Conservation (phyloP, 2,888 invertebrate species). For the Monoplex corrugatus region DNA sequence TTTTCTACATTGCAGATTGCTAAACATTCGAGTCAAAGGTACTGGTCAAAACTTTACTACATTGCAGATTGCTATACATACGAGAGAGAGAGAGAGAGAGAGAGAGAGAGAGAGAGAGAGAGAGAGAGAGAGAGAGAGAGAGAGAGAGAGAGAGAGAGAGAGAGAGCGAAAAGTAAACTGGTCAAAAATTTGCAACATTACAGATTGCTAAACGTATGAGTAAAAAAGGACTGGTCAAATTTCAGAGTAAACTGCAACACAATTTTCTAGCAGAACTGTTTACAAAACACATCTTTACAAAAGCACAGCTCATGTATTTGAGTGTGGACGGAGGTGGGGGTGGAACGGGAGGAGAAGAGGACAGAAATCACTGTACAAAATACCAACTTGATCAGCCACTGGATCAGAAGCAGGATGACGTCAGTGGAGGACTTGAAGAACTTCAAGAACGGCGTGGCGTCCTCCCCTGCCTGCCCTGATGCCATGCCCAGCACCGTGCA, state of each 20-base stretch:
- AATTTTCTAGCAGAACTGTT: too few species aligned
- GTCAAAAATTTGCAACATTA: background rate
- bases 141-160: background rate
- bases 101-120: background rate
- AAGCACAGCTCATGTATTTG: too few species aligned
- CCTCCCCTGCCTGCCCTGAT: constrained; percentile 61
- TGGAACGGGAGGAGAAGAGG: too few species aligned
- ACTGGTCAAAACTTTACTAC: too few species aligned
- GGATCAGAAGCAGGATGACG: constrained; percentile 65
- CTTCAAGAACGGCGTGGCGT: constrained; percentile 63
- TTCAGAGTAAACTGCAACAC: too few species aligned
- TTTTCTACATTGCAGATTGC: too few species aligned
- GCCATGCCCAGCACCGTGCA: constrained; percentile 72
- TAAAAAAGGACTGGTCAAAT: too few species aligned
- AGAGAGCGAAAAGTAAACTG: background rate
- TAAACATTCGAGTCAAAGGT: too few species aligned
- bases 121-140: background rate
- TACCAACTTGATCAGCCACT: constrained; percentile 71
- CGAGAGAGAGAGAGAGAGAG: background rate
- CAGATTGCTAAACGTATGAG: too few species aligned
- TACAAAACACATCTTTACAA: too few species aligned
- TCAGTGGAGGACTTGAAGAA: constrained; percentile 68
- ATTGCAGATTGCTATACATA: background rate
- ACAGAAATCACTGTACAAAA: too few species aligned
- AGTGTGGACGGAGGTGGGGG: too few species aligned